phyloP scores from a whole-genome alignment of 2,113 vertebrate species.

The Vulpes vulpes region DNA sequence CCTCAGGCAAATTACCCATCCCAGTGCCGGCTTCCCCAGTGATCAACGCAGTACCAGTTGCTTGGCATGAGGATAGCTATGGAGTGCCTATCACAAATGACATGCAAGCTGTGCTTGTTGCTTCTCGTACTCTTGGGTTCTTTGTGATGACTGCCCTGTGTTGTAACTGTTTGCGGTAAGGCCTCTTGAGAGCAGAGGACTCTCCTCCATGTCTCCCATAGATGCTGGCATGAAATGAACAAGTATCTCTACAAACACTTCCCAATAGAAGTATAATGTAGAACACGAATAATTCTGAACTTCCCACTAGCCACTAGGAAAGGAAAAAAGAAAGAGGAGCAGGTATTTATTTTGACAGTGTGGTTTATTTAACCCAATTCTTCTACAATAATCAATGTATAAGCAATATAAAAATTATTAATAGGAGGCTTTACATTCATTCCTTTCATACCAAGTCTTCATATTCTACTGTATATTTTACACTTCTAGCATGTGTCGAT shows the following conservation, averaged over 20 bases:
- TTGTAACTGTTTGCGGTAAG: not conserved
- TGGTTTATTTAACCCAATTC: not conserved
- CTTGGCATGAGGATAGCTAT: not conserved
- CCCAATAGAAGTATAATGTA: not conserved
- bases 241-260: not conserved
- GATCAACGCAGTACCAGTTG: not conserved
- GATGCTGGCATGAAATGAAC: not conserved
- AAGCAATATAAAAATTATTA: not conserved
- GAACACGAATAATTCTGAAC: not conserved
- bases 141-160: not conserved
- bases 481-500: not conserved
- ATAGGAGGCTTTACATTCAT: not conserved
- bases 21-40: not conserved
- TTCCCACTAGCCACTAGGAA: not conserved
- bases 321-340: slow-evolving; percentile 5
- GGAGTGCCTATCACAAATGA: not conserved
- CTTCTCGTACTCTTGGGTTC: not conserved
- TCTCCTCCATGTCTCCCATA: not conserved
- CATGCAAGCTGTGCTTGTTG: fast-evolving
- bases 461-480: not conserved
- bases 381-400: not conserved
- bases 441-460: not conserved
- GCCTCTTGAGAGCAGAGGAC: not conserved
- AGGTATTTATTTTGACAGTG: not conserved
- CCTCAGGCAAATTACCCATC: not conserved